Evolutionary conservation across 2,888 invertebrate species (phyloP).

Genomic region (Pachliopta kotzebuea): DNA sequence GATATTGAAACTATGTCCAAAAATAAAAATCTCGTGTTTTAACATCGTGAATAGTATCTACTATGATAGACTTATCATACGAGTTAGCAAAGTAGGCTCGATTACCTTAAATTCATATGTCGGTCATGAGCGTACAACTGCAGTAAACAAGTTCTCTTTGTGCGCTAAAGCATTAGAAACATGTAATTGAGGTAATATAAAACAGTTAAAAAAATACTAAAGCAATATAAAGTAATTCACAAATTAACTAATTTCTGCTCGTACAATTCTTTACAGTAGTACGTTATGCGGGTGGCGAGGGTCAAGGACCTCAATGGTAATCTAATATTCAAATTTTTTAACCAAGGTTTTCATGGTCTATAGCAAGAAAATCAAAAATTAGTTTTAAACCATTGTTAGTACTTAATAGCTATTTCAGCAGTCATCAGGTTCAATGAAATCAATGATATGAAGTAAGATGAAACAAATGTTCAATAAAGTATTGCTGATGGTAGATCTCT

Average conservation of each 20-base stretch:
- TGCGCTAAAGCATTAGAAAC: slow-evolving; percentile 35
- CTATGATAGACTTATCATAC: background rate
- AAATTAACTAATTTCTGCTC: background rate
- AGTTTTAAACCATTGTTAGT: background rate
- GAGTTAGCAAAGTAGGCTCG: slow-evolving; percentile 37
- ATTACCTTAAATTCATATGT: slow-evolving; percentile 50
- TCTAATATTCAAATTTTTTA: background rate
- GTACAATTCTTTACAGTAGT: background rate
- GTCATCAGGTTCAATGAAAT: too few relatives aligned
- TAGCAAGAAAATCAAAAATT: background rate
- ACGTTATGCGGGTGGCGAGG: background rate
- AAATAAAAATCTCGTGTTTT: background rate
- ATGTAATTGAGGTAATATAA: slow-evolving; percentile 29
- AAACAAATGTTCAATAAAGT: too few relatives aligned
- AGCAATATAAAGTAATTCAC: background rate
- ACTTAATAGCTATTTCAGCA: background rate
- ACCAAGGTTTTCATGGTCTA: background rate
- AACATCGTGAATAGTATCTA: background rate
- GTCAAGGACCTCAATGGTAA: slow-evolving; percentile 1
- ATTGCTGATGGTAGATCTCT: too few relatives aligned
- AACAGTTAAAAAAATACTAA: background rate
- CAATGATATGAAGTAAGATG: too few relatives aligned
- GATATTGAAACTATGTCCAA: background rate
- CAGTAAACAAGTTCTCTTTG: slow-evolving; percentile 39
- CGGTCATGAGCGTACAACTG: slow-evolving; percentile 45